phyloP scores from a whole-genome alignment of 2,888 invertebrate species.

The Rosalia funebris region DNA sequence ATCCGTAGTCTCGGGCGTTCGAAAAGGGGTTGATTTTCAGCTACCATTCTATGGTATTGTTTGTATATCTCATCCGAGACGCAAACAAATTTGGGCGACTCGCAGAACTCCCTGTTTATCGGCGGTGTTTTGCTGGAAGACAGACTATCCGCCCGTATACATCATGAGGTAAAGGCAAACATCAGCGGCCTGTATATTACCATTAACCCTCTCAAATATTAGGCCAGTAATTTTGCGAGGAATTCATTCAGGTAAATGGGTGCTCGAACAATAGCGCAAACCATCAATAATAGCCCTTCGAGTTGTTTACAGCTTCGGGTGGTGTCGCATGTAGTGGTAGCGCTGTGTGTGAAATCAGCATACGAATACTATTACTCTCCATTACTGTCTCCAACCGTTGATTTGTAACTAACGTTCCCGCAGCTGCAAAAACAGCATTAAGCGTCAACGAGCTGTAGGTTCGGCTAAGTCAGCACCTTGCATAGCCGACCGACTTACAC shows the following conservation, averaged over 20 bases:
- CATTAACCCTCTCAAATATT: conserved; percentile 30
- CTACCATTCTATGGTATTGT: too few species aligned
- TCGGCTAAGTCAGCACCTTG: conserved; percentile 45
- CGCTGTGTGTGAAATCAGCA: conserved; percentile 59
- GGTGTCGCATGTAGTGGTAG: conserved; percentile 52
- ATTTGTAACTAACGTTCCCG: conserved; percentile 60
- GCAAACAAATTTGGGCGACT: too few species aligned
- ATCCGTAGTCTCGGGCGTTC: too few species aligned
- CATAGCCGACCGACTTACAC: conserved; percentile 29
- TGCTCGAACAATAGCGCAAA: conserved; percentile 46
- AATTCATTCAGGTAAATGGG: conserved; percentile 49
- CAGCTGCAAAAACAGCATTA: conserved; percentile 58
- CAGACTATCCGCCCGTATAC: too few species aligned
- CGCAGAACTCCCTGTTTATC: too few species aligned
- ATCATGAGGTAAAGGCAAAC: too few species aligned
- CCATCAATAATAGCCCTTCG: conserved; percentile 51
- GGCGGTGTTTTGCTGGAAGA: too few species aligned
- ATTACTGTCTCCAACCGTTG: conserved; percentile 61
- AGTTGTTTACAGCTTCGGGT: conserved; percentile 52
- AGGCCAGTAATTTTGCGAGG: conserved; percentile 29
- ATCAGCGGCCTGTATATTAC: conserved; percentile 2
- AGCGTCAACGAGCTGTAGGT: conserved; percentile 49
- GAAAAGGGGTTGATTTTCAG: too few species aligned
- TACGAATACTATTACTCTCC: conserved; percentile 62
- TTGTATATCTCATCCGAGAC: too few species aligned